Base-by-base conservation (phyloP, 1,140 invertebrate genomes). In the Agrypnia vestita region DNA sequence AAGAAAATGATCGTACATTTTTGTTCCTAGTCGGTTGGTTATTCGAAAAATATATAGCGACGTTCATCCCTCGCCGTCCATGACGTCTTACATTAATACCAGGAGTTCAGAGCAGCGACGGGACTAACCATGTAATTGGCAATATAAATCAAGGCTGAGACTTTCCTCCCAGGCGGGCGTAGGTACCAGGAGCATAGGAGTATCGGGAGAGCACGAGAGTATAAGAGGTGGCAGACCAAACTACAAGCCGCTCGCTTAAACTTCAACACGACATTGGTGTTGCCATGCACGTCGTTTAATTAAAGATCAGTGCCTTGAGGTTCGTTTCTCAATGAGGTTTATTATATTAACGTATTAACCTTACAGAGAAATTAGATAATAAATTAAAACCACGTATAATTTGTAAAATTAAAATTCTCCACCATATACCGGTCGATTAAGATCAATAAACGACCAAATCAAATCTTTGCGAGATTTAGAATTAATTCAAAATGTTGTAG, bases 111-210 rank as follows among this genome's bases (percentile, higher is more conserved):
- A 35, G 35, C 19, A 64, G 61, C 44, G 67, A 55, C 15, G 73
- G 49, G 64, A 53, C 75, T 62, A 53, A 49, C 61, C 73, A 55
- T 21, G 76, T 81, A 81, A 81, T 81, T 81, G 80, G 43, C 75
- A 81, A 77, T 78, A 81, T 81, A 81, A 81, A 81, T 81, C 80
- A 81, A 74, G 76, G 80, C 46, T 19, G 55, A 53, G 47, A 72
- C 59, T 53, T 62, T 64, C 19, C 19, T 13, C 61, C 67, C 15
- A 71, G 51, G n/a, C 71, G 71, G 49, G 49, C 15, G 44, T 43
- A 25, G 19, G 19, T 21, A 43, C n/a, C 12, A 69, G 49, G 15
- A 25, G 19, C 61, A 13, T 9, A 74, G n/a, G 71, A 21, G 10
- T 43, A 17, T 17, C 46, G 21, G 43, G 64, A 46, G 21, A 73